phyloP scores from a whole-genome alignment of 2,888 invertebrate species.

The Chironomus riparius region DNA sequence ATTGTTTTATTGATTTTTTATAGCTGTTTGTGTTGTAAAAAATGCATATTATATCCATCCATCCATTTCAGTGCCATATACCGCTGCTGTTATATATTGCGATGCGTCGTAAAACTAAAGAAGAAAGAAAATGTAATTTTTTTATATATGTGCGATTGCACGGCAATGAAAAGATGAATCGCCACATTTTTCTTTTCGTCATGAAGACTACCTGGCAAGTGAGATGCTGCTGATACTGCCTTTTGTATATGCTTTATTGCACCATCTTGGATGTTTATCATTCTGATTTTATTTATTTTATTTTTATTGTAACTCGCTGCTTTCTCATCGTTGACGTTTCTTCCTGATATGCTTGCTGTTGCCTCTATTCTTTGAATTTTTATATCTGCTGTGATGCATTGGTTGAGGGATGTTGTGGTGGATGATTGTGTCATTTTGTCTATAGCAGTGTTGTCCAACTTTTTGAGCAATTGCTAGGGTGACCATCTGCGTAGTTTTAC shows the following conservation, averaged over 20 bases:
- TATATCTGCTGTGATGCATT: too few relatives aligned
- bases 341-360: too few relatives aligned
- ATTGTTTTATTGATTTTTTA: slow-evolving; percentile 24
- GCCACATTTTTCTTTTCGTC: background rate
- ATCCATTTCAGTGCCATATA: background rate
- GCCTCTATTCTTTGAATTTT: too few relatives aligned
- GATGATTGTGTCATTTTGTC: too few relatives aligned
- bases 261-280: slow-evolving; percentile 9
- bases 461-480: too few relatives aligned
- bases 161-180: background rate
- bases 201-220: background rate
- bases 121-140: background rate
- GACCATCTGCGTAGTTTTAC: too few relatives aligned
- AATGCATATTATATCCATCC: slow-evolving; percentile 4
- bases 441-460: too few relatives aligned
- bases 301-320: background rate
- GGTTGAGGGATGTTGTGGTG: too few relatives aligned
- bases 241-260: background rate
- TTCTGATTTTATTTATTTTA: background rate
- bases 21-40: slow-evolving; percentile 19
- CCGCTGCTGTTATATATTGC: background rate
- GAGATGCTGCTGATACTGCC: background rate
- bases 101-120: background rate
- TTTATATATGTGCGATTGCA: background rate
- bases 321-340: background rate